These are phyloP conservation scores for Hedychridium roseum DNA, from an alignment of 2,888 invertebrate genomes.

Conservation along the genomic window DNA sequence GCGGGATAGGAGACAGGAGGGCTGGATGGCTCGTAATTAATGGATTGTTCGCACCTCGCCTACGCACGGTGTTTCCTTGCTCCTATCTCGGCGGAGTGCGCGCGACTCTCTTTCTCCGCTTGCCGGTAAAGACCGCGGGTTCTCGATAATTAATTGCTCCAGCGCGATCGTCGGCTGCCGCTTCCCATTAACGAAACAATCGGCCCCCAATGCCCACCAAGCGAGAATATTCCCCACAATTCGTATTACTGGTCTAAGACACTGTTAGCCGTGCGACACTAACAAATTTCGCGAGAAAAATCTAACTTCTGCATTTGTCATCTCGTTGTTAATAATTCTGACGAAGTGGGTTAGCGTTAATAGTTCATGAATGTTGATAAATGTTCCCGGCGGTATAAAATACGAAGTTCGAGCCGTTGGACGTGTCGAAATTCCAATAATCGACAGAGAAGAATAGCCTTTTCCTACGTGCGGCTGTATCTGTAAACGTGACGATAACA, in stretches of 20 bases:
- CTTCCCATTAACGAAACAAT: conserved; percentile 35
- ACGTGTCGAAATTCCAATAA: background rate
- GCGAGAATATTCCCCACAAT: too few relatives aligned
- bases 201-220: conserved; percentile 30
- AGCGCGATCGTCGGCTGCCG: conserved; percentile 37
- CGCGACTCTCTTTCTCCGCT: conserved; percentile 7
- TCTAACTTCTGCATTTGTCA: background rate
- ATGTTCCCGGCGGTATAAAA: background rate
- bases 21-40: conserved; percentile 44
- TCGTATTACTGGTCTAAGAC: too few relatives aligned
- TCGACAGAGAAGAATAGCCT: too few relatives aligned
- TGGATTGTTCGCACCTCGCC: conserved; percentile 51
- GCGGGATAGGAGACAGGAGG: too few relatives aligned
- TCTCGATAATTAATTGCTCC: conserved; percentile 49
- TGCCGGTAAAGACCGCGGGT: conserved; percentile 20
- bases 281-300: conserved; percentile 6
- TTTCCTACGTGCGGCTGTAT: too few relatives aligned
- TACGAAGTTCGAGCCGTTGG: background rate
- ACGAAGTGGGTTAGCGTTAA: too few relatives aligned
- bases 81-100: conserved; percentile 3
- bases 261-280: background rate
- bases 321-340: too few relatives aligned
- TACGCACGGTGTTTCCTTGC: conserved; percentile 32
- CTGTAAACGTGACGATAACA: background rate
- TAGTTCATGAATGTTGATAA: too few relatives aligned